Conservation (phyloP, 2,888 invertebrate genomes). For the Willowsia nigromaculata region DNA sequence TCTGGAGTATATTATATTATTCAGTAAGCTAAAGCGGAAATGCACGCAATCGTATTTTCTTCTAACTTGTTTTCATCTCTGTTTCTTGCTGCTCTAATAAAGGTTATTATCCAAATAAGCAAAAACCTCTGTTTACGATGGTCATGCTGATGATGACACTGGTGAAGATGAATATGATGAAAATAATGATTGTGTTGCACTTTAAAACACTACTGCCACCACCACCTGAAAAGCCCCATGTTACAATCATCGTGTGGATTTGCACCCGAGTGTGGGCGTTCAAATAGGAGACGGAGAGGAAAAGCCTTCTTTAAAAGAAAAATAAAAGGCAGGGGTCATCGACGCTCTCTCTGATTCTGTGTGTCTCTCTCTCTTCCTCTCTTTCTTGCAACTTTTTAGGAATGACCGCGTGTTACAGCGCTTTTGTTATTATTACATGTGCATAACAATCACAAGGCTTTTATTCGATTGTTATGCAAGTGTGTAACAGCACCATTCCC, state of each 20-base stretch:
- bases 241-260: neutral
- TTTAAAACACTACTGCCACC: slow-evolving; percentile 11
- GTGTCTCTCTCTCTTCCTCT: neutral
- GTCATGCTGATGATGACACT: slow-evolving; percentile 22
- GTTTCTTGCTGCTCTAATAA: slow-evolving; percentile 35
- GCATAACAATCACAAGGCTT: slow-evolving; percentile 64
- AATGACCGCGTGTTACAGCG: slow-evolving; percentile 54
- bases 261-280: slow-evolving; percentile 57
- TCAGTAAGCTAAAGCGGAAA: slow-evolving; percentile 24
- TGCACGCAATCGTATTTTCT: neutral
- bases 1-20: slow-evolving; percentile 12
- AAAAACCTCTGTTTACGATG: neutral
- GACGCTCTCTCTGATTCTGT: too few relatives aligned
- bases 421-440: slow-evolving; percentile 26
- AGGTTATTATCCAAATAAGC: slow-evolving; percentile 59
- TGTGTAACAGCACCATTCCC: neutral
- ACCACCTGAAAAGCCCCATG: neutral
- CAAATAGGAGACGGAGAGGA: slow-evolving; percentile 59
- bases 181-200: slow-evolving; percentile 60
- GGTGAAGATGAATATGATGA: too few relatives aligned
- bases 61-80: slow-evolving; percentile 51
- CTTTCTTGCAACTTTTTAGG: slow-evolving; percentile 15
- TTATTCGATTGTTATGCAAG: slow-evolving; percentile 58
- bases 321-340: slow-evolving; percentile 61
- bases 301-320: slow-evolving; percentile 20